Percentiles rank a stretch among this genome's conserved stretches.
Evolutionary conservation across 2,888 invertebrate species (phyloP).

Genomic region (Taphrorychus bicolor): DNA sequence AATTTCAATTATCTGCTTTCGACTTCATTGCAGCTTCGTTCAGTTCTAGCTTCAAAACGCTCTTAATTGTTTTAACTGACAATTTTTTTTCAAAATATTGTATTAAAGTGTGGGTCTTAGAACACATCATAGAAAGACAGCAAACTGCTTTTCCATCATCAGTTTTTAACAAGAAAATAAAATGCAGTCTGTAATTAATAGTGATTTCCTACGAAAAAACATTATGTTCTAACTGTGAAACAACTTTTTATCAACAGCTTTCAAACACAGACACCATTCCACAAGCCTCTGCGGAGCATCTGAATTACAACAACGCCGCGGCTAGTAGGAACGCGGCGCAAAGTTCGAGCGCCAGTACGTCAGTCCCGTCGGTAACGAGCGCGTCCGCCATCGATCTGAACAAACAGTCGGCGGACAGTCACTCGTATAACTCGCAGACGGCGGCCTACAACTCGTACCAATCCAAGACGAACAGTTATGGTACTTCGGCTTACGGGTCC

Average conservation of each 20-base stretch:
- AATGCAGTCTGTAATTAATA: too few relatives aligned
- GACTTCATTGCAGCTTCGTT: too few relatives aligned
- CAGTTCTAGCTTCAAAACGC: too few relatives aligned
- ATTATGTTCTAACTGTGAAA: too few relatives aligned
- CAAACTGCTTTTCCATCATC: background rate
- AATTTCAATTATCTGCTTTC: too few relatives aligned
- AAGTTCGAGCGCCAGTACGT: slow-evolving; percentile 47
- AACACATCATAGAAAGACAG: too few relatives aligned
- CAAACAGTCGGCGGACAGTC: slow-evolving; percentile 44
- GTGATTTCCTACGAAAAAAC: too few relatives aligned
- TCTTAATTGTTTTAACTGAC: too few relatives aligned
- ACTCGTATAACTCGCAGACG: slow-evolving; percentile 58
- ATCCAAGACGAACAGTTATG: slow-evolving; percentile 54
- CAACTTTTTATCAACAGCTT: too few relatives aligned
- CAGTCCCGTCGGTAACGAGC: slow-evolving; percentile 42
- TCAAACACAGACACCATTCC: slow-evolving; percentile 59
- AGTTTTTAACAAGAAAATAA: background rate
- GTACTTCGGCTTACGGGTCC: slow-evolving; percentile 49
- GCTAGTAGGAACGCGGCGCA: slow-evolving; percentile 4
- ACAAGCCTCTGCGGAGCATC: slow-evolving; percentile 56
- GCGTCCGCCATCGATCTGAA: slow-evolving; percentile 49
- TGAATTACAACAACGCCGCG: slow-evolving; percentile 57
- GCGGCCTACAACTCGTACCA: slow-evolving; percentile 59
- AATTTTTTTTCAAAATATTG: too few relatives aligned
- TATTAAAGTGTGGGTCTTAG: too few relatives aligned